Conservation (phyloP, 2,888 invertebrate species). For the Xylophagus ater region DNA sequence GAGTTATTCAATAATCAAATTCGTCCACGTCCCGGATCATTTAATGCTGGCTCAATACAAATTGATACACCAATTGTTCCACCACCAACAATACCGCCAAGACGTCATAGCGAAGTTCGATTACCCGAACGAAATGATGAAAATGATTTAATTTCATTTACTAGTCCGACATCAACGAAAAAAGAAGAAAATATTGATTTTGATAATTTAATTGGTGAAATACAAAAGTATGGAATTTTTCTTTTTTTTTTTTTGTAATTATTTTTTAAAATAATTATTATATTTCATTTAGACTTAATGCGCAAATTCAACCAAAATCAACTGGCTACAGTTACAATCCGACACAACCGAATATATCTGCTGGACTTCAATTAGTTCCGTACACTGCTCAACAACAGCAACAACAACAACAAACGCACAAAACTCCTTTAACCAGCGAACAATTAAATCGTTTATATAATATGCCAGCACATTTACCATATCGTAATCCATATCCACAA, state of each 20-base stretch:
- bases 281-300: slow-evolving; percentile 13
- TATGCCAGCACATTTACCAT: slow-evolving; percentile 25
- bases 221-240: slow-evolving; percentile 40
- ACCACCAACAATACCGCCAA: slow-evolving; percentile 34
- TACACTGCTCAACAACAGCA: slow-evolving; percentile 25
- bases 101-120: slow-evolving; percentile 21
- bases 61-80: slow-evolving; percentile 34
- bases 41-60: slow-evolving; percentile 28
- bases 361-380: slow-evolving; percentile 24
- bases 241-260: background rate
- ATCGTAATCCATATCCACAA: slow-evolving; percentile 1
- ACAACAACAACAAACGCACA: slow-evolving; percentile 21
- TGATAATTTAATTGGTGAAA: slow-evolving; percentile 49
- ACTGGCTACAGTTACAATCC: slow-evolving; percentile 27
- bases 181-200: slow-evolving; percentile 44
- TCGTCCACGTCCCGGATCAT: slow-evolving; percentile 47
- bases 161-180: slow-evolving; percentile 48
- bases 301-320: slow-evolving; percentile 19
- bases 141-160: slow-evolving; percentile 58
- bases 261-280: background rate
- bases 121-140: slow-evolving; percentile 10
- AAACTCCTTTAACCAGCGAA: slow-evolving; percentile 31
- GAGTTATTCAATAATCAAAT: slow-evolving; percentile 13
- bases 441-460: slow-evolving; percentile 34
- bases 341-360: slow-evolving; percentile 19